Evolutionary conservation across 2,797 vertebrate species (phyloP).

Genomic region (Pangasius larnaudii): DNA sequence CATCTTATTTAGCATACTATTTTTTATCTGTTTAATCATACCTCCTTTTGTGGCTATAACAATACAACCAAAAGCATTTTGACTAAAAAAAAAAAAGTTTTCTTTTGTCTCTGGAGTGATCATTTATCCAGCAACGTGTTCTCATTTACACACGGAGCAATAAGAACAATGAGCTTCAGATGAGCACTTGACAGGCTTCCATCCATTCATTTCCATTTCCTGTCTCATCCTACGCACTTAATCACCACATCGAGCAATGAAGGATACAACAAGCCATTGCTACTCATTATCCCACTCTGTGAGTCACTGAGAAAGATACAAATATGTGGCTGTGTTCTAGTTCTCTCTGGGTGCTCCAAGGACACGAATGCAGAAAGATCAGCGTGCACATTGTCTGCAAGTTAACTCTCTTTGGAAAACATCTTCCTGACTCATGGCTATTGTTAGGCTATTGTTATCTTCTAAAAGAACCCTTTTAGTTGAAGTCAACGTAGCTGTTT

Average conservation of each 20-base stretch:
- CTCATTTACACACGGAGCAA: slow-evolving; percentile 57
- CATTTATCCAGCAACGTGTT: slow-evolving; percentile 54
- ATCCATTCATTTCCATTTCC: slow-evolving; percentile 60
- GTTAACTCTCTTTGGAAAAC: slow-evolving; percentile 11
- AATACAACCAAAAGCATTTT: slow-evolving; percentile 1
- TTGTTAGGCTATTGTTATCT: background rate
- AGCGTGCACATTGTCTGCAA: slow-evolving; percentile 48
- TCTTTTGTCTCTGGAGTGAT: slow-evolving; percentile 58
- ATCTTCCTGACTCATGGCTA: slow-evolving; percentile 16
- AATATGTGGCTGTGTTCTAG: background rate
- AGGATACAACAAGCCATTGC: slow-evolving; percentile 33
- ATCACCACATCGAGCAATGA: slow-evolving; percentile 67
- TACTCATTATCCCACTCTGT: slow-evolving; percentile 50
- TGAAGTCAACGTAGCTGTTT: background rate
- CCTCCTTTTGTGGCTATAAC: background rate
- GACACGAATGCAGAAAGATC: slow-evolving; percentile 32
- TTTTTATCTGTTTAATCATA: slow-evolving; percentile 3
- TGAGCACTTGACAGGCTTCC: slow-evolving; percentile 57
- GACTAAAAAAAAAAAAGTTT: slow-evolving; percentile 2
- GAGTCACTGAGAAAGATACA: slow-evolving; percentile 53
- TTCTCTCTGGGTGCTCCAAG: background rate
- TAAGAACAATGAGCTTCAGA: slow-evolving; percentile 56
- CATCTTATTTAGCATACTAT: background rate
- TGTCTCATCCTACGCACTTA: slow-evolving; percentile 62
- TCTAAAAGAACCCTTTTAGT: background rate